Evolutionary conservation across 1,140 invertebrate genomes (phyloP).

Genomic region (Micrasema minimum): DNA sequence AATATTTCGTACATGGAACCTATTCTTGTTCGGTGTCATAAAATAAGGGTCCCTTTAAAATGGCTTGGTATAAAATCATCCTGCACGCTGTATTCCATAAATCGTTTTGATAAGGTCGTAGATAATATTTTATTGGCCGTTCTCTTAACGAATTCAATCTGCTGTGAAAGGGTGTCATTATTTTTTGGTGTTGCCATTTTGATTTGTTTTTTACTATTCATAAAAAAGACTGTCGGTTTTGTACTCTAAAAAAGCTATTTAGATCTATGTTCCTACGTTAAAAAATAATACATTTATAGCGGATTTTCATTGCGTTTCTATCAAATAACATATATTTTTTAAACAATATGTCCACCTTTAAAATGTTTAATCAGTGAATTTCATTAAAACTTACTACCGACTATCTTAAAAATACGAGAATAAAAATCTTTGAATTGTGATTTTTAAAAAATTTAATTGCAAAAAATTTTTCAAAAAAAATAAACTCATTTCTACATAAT

Average conservation of each 20-base stretch:
- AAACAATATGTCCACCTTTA: neutral
- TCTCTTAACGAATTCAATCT: conserved; percentile 43
- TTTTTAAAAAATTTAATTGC: too few relatives aligned
- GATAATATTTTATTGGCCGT: conserved; percentile 39
- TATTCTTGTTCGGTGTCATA: conserved; percentile 31
- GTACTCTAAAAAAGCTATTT: too few relatives aligned
- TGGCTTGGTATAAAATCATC: conserved; percentile 20
- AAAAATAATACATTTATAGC: neutral
- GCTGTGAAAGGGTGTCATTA: conserved; percentile 36
- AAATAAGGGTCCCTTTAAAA: conserved; percentile 24
- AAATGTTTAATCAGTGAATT: conserved; percentile 2
- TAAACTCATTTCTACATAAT: too few relatives aligned
- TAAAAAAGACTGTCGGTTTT: neutral
- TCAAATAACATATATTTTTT: neutral
- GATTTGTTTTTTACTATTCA: neutral
- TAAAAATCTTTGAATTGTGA: too few relatives aligned
- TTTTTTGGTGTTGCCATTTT: conserved; percentile 37
- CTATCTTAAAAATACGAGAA: too few relatives aligned
- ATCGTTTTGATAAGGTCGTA: conserved; percentile 34
- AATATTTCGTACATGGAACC: conserved; percentile 38
- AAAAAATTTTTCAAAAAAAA: too few relatives aligned
- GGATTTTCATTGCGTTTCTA: neutral
- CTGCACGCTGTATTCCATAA: conserved; percentile 25
- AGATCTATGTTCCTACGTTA: neutral
- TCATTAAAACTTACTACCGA: too few relatives aligned